phyloP scores from a whole-genome alignment of 1,140 invertebrate species.

The Magallana angulata region DNA sequence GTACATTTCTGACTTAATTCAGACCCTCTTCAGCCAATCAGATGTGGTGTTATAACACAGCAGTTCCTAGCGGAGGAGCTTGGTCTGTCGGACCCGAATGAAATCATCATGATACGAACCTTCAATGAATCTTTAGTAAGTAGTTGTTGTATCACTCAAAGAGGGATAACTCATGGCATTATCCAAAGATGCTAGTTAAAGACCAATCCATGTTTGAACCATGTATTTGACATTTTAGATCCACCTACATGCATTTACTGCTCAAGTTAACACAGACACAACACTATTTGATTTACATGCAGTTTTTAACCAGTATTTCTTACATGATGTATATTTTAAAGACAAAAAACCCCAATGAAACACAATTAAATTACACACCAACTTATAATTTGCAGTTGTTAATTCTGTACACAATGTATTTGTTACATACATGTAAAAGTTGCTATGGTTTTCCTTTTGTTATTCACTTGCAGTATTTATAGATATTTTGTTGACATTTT shows the following conservation, averaged over 20 bases:
- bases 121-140: constrained; percentile 65
- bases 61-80: constrained; percentile 57
- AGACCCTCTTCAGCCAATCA: constrained; percentile 85
- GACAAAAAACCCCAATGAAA: no score
- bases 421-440: no score
- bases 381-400: no score
- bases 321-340: background rate
- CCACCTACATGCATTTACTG: no score
- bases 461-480: no score
- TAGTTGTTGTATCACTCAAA: constrained; percentile 1
- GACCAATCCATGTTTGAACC: background rate
- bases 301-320: background rate
- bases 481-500: background rate
- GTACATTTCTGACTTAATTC: background rate
- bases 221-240: background rate
- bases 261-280: no score
- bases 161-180: background rate
- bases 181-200: background rate
- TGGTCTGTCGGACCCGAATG: constrained; percentile 53
- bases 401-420: no score
- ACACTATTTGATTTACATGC: no score
- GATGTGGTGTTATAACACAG: constrained; percentile 85
- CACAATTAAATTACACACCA: no score
- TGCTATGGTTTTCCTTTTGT: no score
- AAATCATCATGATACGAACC: constrained; percentile 60